Base-by-base conservation (phyloP, 2,113 vertebrate genomes). In the Prochilodus magdalenae region DNA sequence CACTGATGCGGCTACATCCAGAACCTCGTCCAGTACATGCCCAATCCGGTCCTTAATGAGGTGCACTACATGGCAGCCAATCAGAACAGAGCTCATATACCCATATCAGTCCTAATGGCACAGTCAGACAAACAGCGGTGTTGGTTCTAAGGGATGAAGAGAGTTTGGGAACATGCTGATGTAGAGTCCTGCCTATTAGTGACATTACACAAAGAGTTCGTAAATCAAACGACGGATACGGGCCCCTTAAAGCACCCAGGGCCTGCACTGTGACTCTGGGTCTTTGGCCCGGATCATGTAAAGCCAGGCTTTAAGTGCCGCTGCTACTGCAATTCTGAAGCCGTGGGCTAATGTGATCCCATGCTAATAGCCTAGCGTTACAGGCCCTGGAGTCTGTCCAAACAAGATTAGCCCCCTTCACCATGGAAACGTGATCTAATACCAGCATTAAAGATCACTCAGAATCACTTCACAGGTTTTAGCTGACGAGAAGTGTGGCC, bases 351-450 rank as follows among this genome's bases (percentile, higher is more conserved):
- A 75, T 74, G 30, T 33, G 79, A 77, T 79, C 66, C 73, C 30
- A 80, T 82, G 69, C 69, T 74, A 83, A 79, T 82, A 84, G 33
- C 72, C 27, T 18, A 40, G 49, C 55, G 53, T 66, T 79, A 71
- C 66, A 49, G 62, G 67, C 77, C 3, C 67, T 80, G 67, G 33
- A 36, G 53, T 67, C 66, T 85, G 40, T 51, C 36, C 80, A 87
- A 85, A 87, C 80, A 87, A 79, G 83, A 87, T 87, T 84, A 87
- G 33, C 66, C 75, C 59, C 75, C 49, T 65, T 74, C 72, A 60
- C 72, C 73, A 80, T 82, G 76, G 67, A 80, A 84, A 82, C 83
- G 59, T 85, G 78, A 85, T 87, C 62, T 77, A 87, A 82, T 79
- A 63, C 85, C 53, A 69, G 71, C 69, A 59, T 81, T 84, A 87